Percentiles rank a stretch among this genome's conserved stretches.
Evolutionary conservation across 2,888 invertebrate species (phyloP).

Genomic region (Steinernema scapterisci): DNA sequence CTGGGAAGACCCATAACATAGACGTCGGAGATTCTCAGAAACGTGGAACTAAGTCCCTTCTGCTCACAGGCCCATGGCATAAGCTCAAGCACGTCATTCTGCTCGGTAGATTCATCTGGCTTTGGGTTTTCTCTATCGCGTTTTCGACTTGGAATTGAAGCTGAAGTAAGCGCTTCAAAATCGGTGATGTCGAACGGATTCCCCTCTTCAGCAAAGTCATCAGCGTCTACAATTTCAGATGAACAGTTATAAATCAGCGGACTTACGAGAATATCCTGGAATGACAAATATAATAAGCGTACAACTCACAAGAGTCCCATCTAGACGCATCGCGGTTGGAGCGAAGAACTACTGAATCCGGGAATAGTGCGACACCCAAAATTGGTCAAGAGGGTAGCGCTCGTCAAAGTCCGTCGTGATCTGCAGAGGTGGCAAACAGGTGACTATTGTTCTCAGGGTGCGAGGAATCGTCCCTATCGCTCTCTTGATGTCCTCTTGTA

Average conservation of each 20-base stretch:
- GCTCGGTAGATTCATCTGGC: neutral
- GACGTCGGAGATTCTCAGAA: neutral
- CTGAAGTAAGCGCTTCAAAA: neutral
- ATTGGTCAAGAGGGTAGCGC: slow-evolving; percentile 4
- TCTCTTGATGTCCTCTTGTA: neutral
- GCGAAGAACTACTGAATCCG: neutral
- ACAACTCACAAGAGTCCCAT: neutral
- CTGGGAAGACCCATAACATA: slow-evolving; percentile 19
- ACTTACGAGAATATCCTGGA: neutral
- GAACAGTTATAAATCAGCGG: neutral
- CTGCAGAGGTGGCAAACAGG: neutral
- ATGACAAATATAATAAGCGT: neutral
- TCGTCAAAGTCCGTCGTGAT: too few species aligned
- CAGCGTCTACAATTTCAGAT: too few species aligned
- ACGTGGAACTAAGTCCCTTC: neutral
- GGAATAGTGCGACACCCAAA: neutral
- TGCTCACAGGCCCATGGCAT: neutral
- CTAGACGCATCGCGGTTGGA: neutral
- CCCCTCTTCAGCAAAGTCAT: neutral
- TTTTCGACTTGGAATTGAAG: neutral
- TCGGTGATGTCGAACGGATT: neutral
- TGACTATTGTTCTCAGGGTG: neutral
- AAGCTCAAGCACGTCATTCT: too few species aligned
- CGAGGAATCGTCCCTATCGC: neutral
- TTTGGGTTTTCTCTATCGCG: neutral